Evolutionary conservation across 2,113 vertebrate genomes (phyloP).

Genomic region (Centropristis striata): DNA sequence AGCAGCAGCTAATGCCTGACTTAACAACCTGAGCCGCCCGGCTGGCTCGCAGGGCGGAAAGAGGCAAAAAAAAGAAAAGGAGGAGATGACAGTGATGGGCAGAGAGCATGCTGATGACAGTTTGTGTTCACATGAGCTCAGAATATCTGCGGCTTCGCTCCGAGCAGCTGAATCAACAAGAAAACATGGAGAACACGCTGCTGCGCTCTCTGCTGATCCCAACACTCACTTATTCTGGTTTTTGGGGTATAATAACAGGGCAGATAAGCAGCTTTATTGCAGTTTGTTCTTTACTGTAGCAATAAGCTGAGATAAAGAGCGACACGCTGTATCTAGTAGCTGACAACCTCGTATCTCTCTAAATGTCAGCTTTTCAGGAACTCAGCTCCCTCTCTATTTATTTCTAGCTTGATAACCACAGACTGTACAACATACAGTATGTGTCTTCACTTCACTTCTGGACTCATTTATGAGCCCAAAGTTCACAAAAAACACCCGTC

Average conservation of each 20-base stretch:
- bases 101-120: not conserved
- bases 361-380: not conserved
- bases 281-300: not conserved
- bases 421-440: not conserved
- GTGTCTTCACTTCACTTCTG: not conserved
- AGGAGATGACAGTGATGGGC: not conserved
- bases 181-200: not conserved
- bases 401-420: not conserved
- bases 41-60: not conserved
- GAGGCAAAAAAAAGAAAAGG: not conserved
- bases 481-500: not conserved
- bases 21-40: slow-evolving; percentile 19
- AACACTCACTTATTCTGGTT: not conserved
- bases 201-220: not conserved
- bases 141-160: not conserved
- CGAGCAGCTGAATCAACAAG: slow-evolving; percentile 23
- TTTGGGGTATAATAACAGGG: not conserved
- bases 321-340: too few relatives aligned
- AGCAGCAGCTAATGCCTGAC: slow-evolving; percentile 41
- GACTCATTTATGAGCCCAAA: not conserved
- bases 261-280: not conserved
- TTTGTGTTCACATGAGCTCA: slow-evolving; percentile 9
- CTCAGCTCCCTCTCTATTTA: not conserved
- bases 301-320: not conserved
- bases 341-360: not conserved